These are phyloP conservation scores for Sialia sialis DNA, from an alignment of 2,113 vertebrate genomes.

Conservation along the genomic window DNA sequence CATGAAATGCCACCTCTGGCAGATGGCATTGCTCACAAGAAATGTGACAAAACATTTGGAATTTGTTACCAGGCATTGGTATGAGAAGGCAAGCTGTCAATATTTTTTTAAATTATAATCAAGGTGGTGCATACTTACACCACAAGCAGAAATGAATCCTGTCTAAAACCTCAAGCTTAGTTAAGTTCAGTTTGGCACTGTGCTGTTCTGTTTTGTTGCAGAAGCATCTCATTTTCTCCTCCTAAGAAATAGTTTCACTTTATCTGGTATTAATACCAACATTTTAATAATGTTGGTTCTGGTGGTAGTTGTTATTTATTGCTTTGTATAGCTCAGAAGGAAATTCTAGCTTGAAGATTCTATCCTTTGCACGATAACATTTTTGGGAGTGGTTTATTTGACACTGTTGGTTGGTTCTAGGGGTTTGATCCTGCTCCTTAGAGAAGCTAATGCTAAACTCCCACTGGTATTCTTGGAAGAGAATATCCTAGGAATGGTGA, in stretches of 20 bases:
- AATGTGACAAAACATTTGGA: conserved; percentile 87
- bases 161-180: conserved; percentile 42
- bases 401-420: not conserved
- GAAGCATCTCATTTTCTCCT: not conserved
- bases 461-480: not conserved
- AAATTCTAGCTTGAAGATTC: accelerated
- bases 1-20: conserved; percentile 89
- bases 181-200: conserved; percentile 26
- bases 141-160: conserved; percentile 48
- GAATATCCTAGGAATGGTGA: not conserved
- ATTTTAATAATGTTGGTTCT: not conserved
- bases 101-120: conserved; percentile 77
- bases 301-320: not conserved
- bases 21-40: conserved; percentile 87
- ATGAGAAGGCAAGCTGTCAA: conserved; percentile 84
- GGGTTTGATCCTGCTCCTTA: not conserved
- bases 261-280: not conserved
- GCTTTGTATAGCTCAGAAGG: not conserved
- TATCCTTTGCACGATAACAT: not conserved
- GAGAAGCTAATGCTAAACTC: not conserved
- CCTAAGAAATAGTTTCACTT: not conserved
- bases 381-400: not conserved
- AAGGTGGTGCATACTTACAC: conserved; percentile 61
- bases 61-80: conserved; percentile 78
- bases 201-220: not conserved